Evolutionary conservation across 2,797 vertebrate genomes (phyloP), one percentile per base, ranked within the genome.

Genomic region (Rachycentron canadum): DNA sequence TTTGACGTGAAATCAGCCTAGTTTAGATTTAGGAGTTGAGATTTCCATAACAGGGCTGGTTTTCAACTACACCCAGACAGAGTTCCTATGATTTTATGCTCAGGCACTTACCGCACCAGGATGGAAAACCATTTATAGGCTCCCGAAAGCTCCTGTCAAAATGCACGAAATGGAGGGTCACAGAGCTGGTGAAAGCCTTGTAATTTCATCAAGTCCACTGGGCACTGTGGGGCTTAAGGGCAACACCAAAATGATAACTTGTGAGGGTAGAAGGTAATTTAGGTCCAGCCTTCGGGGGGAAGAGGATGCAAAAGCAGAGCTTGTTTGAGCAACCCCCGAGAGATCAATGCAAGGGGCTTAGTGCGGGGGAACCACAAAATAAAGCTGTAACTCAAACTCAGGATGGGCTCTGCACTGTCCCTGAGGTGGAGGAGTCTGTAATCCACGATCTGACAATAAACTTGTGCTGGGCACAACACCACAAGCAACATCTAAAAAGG

Each of bases 231-330:
- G 75, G 76, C 70, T 38, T 72, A 64, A 79, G 79, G 70, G 64
- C 60, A 84, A 82, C 77, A 64, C 52, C 53, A 67, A 70, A 53
- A 61, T 34, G 73, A 91, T 87, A 86, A 90, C 86, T 88, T 81
- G 58, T n/a, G 75, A 77, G 56, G 77, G 72, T 40, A 49, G 43
- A 62, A 84, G 85, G 82, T 86, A 87, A 91, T 92, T 91, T 82
- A 79, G 82, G 80, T 89, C 76, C 73, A 52, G 78, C 52, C 76
- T 73, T 78, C 64, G 19, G 82, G 19, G 82, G 81, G 74, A 73
- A 49, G 70, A 5, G 23, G 76, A 88, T 86, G 81, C 78, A 84
- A 74, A 85, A 77, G 70, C 70, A 70, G 70, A 77, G 70, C 53
- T 59, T 0, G 83, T 86, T 90, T 84, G 79, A 83, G 83, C 64